Conservation (phyloP, 2,797 vertebrate genomes). For the Acropternis orthonyx region DNA sequence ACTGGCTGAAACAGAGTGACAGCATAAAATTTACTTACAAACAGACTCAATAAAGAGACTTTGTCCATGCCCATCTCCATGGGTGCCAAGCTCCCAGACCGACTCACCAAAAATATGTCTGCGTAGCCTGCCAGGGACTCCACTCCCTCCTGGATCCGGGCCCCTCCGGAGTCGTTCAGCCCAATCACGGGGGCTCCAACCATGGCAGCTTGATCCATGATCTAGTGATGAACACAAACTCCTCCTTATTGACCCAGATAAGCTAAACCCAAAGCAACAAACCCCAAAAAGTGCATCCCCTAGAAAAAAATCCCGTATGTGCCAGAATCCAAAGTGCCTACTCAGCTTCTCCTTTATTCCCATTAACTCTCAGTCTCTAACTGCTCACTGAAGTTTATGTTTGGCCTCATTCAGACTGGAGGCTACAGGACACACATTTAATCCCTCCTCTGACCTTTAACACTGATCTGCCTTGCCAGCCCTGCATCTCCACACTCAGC, state of each 20-base stretch:
- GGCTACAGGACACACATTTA: neutral
- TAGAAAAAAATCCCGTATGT: fast-evolving
- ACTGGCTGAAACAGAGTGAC: neutral
- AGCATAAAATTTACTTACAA: neutral
- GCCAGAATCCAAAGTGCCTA: neutral
- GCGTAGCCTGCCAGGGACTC: slow-evolving; percentile 97
- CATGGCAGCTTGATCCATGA: slow-evolving; percentile 95
- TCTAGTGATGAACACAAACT: slow-evolving; percentile 71
- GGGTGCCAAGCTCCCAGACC: neutral
- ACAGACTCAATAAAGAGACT: neutral
- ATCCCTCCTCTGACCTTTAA: neutral
- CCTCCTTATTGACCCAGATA: neutral
- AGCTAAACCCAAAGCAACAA: neutral
- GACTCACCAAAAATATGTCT: slow-evolving; percentile 93
- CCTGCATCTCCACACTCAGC: neutral
- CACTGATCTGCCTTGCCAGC: neutral
- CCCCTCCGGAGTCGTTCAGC: slow-evolving; percentile 95
- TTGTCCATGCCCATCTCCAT: neutral
- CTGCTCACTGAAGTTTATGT: neutral
- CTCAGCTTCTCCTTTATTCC: neutral
- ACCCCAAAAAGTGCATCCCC: neutral
- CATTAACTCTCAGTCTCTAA: neutral
- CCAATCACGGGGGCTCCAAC: slow-evolving; percentile 96
- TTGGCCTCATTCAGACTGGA: neutral
- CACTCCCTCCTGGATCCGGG: slow-evolving; percentile 96